These are phyloP conservation scores for Pollachius pollachius DNA, from an alignment of 2,113 vertebrate species.

Conservation along the genomic window DNA sequence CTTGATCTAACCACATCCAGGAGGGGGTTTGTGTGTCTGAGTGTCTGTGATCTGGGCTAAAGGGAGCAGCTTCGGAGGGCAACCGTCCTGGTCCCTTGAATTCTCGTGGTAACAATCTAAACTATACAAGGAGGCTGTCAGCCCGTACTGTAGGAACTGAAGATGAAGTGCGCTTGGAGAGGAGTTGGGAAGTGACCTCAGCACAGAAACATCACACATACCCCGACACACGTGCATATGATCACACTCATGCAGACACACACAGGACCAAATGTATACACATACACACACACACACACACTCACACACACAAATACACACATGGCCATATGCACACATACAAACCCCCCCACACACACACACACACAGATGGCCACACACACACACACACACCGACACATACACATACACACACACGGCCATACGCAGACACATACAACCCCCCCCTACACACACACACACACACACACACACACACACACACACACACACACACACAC, in stretches of 20 bases:
- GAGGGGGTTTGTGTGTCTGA: too few species aligned
- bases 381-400: background rate
- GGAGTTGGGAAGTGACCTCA: conserved; percentile 25
- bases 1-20: too few species aligned
- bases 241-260: conserved; percentile 11
- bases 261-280: background rate
- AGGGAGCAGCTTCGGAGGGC: background rate
- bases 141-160: background rate
- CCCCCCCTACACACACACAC: conserved; percentile 10
- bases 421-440: too few species aligned
- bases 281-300: background rate
- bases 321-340: background rate
- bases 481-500: conserved; percentile 4
- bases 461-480: conserved; percentile 11
- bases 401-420: background rate
- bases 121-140: background rate
- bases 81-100: conserved; percentile 29
- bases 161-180: conserved; percentile 16
- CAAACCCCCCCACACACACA: background rate
- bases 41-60: conserved; percentile 14
- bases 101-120: conserved; percentile 19
- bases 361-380: background rate
- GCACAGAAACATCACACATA: background rate
- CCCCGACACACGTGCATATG: background rate
- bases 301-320: background rate